These are phyloP conservation scores for Dasysyrphus albostriatus DNA, from an alignment of 2,888 invertebrate genomes.

Conservation along the genomic window DNA sequence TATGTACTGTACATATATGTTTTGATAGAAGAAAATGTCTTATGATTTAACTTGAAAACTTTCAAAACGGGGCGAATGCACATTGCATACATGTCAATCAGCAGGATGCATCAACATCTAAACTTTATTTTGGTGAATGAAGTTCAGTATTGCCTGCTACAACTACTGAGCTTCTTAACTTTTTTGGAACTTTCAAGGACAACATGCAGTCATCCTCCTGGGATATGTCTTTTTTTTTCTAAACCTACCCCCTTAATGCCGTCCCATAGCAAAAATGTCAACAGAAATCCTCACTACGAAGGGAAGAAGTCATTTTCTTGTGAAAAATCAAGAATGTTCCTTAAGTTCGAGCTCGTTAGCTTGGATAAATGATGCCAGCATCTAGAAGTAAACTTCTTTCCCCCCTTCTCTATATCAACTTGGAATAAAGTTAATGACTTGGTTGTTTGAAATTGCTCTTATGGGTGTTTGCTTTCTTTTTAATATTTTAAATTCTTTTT, in stretches of 20 bases:
- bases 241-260: not conserved
- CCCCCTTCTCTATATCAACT: not conserved
- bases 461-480: no score
- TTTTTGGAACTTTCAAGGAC: conserved; percentile 20
- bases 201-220: conserved; percentile 13
- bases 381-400: conserved; percentile 14
- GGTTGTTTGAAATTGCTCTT: not conserved
- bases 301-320: conserved; percentile 16
- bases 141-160: not conserved
- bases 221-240: conserved; percentile 4
- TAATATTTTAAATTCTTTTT: no score
- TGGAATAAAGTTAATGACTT: not conserved
- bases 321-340: conserved; percentile 33
- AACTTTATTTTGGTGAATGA: not conserved
- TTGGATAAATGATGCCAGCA: conserved; percentile 28
- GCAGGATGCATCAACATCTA: conserved; percentile 20
- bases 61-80: conserved; percentile 23
- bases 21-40: conserved; percentile 7
- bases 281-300: conserved; percentile 2
- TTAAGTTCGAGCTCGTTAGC: conserved; percentile 27
- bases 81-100: conserved; percentile 39
- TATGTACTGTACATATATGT: not conserved
- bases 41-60: conserved; percentile 31
- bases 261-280: conserved; percentile 24
- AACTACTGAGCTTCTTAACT: conserved; percentile 61